Evolutionary conservation across 2,888 invertebrate genomes (phyloP).

Genomic region (Morpho deidamia): DNA sequence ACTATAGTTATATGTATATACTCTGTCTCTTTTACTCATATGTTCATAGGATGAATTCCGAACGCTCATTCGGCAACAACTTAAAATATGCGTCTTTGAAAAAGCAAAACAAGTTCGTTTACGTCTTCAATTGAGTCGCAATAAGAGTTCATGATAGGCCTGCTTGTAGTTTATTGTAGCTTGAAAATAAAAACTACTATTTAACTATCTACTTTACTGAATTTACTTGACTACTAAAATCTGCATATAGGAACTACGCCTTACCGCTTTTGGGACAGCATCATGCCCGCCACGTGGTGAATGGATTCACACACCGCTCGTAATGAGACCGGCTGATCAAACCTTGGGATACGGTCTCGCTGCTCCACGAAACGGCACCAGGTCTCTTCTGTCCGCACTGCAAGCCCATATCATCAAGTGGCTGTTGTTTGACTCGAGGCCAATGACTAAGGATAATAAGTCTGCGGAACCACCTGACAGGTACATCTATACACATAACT

Average conservation of each 20-base stretch:
- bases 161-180: too few relatives aligned
- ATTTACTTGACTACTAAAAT: too few relatives aligned
- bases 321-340: slow-evolving; percentile 78
- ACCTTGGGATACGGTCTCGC: slow-evolving; percentile 81
- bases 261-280: slow-evolving; percentile 81
- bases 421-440: slow-evolving; percentile 79
- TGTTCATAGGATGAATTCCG: too few relatives aligned
- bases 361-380: slow-evolving; percentile 81
- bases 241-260: slow-evolving; percentile 75
- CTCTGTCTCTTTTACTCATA: too few relatives aligned
- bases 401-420: slow-evolving; percentile 85
- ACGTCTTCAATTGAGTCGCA: too few relatives aligned
- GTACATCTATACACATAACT: slow-evolving; percentile 44
- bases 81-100: too few relatives aligned
- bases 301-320: slow-evolving; percentile 84
- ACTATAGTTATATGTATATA: too few relatives aligned
- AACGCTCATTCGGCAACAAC: too few relatives aligned
- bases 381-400: slow-evolving; percentile 81
- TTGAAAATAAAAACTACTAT: too few relatives aligned
- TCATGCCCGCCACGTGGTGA: slow-evolving; percentile 84
- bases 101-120: too few relatives aligned
- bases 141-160: too few relatives aligned
- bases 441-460: slow-evolving; percentile 66
- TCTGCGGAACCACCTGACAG: slow-evolving; percentile 71
- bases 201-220: too few relatives aligned